phyloP scores from a whole-genome alignment of 2,113 vertebrate species.

The Holacanthus passer region DNA sequence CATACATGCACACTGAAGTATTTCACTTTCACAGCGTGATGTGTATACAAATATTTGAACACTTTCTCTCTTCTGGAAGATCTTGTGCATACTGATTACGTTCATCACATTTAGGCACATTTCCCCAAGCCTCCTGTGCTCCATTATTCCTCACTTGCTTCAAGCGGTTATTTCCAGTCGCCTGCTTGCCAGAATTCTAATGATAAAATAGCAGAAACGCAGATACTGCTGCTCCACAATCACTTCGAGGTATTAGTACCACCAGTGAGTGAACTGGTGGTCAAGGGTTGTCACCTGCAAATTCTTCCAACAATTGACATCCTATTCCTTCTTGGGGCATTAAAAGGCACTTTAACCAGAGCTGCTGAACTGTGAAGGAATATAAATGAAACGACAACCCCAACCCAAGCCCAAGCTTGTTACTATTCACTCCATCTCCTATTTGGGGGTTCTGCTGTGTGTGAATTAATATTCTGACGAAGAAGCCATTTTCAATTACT shows the following conservation, averaged over 20 bases:
- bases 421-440: conserved; percentile 21
- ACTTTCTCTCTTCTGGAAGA: conserved; percentile 17
- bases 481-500: conserved; percentile 69
- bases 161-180: conserved; percentile 42
- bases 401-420: conserved; percentile 48
- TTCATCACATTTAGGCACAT: conserved; percentile 12
- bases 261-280: conserved; percentile 37
- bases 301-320: conserved; percentile 63
- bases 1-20: neutral
- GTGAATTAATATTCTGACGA: conserved; percentile 66
- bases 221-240: conserved; percentile 42
- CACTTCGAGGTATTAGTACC: conserved; percentile 42
- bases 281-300: conserved; percentile 69
- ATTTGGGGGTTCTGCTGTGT: conserved; percentile 3
- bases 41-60: conserved; percentile 35
- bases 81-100: conserved; percentile 15
- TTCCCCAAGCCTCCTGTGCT: conserved; percentile 35
- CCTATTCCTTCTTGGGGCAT: conserved; percentile 50
- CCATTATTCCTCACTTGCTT: conserved; percentile 38
- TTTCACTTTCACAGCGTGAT: conserved; percentile 21
- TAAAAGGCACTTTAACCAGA: conserved; percentile 68
- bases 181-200: conserved; percentile 43
- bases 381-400: conserved; percentile 72
- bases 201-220: conserved; percentile 39
- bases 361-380: conserved; percentile 77